Conservation (phyloP, 1,140 invertebrate species). For the Charaxes varanes region DNA sequence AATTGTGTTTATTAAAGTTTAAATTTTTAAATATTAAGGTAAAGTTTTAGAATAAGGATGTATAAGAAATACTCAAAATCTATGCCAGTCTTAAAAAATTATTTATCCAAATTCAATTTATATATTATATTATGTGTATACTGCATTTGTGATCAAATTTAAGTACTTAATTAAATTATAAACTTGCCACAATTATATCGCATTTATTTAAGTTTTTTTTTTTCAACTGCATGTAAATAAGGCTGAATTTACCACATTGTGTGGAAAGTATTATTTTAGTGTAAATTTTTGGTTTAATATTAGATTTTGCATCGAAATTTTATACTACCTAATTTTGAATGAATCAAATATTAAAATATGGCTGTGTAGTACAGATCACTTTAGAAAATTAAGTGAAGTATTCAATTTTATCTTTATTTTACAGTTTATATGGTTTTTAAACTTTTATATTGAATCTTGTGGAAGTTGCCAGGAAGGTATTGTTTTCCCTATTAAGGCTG, state of each 20-base stretch:
- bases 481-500: too few relatives aligned
- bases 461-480: too few relatives aligned
- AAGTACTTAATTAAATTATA: slow-evolving; percentile 51
- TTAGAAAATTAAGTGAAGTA: slow-evolving; percentile 6
- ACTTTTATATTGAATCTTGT: slow-evolving; percentile 2
- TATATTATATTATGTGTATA: slow-evolving; percentile 22
- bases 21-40: slow-evolving; percentile 28
- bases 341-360: slow-evolving; percentile 16
- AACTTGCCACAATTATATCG: slow-evolving; percentile 30
- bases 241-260: slow-evolving; percentile 28
- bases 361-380: slow-evolving; percentile 25
- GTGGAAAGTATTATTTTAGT: slow-evolving; percentile 26
- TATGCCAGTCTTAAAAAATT: slow-evolving; percentile 20
- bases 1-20: slow-evolving; percentile 39
- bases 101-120: slow-evolving; percentile 24
- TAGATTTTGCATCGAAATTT: slow-evolving; percentile 14
- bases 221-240: slow-evolving; percentile 49
- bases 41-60: slow-evolving; percentile 20
- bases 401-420: slow-evolving; percentile 2
- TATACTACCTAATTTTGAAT: slow-evolving; percentile 16
- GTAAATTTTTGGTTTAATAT: slow-evolving; percentile 34
- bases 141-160: slow-evolving; percentile 44
- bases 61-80: slow-evolving; percentile 21
- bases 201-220: slow-evolving; percentile 32
- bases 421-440: slow-evolving; percentile 4